Conservation (phyloP, 1,140 invertebrate species). For the Microplitis mediator region DNA sequence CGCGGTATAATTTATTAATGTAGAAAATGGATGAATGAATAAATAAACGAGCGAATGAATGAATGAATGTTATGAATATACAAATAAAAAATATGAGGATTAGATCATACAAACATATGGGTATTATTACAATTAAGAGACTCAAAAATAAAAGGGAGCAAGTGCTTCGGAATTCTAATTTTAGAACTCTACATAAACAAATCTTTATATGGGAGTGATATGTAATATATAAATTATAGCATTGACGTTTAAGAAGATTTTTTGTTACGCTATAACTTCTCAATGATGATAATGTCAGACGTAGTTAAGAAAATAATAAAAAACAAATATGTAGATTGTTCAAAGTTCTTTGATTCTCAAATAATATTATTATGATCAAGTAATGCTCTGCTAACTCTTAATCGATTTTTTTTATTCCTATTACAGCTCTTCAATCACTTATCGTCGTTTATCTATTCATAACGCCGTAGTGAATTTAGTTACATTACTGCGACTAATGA, state of each 20-base stretch:
- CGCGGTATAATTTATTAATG: too few species aligned
- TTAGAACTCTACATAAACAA: too few species aligned
- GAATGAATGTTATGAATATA: background rate
- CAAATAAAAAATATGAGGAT: background rate
- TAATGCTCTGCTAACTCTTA: constrained; percentile 45
- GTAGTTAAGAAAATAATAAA: constrained; percentile 20
- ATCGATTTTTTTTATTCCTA: constrained; percentile 14
- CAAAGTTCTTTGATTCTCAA: constrained; percentile 37
- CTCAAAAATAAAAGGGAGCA: too few species aligned
- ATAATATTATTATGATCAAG: constrained; percentile 46
- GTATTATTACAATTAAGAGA: background rate
- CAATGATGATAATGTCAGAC: background rate
- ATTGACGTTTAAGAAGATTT: too few species aligned
- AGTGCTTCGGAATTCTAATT: too few species aligned
- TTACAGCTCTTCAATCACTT: background rate
- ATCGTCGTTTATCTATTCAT: background rate
- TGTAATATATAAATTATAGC: too few species aligned
- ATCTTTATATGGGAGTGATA: too few species aligned
- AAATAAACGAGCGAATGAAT: background rate
- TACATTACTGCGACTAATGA: constrained; percentile 9
- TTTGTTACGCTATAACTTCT: too few species aligned
- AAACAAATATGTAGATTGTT: constrained; percentile 13
- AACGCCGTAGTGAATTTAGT: background rate
- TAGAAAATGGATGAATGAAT: background rate
- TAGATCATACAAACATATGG: background rate